These are phyloP conservation scores for Anomalospiza imberbis DNA, from an alignment of 2,797 vertebrate species.

Conservation along the genomic window DNA sequence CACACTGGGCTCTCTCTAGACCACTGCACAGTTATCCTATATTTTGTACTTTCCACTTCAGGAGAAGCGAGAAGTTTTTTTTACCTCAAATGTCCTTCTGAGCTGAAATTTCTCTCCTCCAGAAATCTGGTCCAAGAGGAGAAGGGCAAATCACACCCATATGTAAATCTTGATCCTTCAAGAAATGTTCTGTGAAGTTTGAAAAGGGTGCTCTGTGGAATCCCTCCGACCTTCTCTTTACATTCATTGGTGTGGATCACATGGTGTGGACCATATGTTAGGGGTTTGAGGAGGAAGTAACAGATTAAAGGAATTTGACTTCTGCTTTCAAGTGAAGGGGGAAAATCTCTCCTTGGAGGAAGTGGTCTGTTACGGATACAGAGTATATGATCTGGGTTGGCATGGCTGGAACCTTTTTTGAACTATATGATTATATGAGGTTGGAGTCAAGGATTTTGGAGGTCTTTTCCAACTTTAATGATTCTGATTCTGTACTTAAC, in stretches of 20 bases:
- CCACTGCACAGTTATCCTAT: not conserved
- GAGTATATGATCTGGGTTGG: not conserved
- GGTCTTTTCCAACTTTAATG: not conserved
- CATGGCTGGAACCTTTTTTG: not conserved
- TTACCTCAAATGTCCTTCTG: not conserved
- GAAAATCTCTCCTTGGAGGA: not conserved
- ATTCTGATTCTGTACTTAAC: not conserved
- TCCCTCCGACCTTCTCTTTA: not conserved
- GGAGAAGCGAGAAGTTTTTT: not conserved
- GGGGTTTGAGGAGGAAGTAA: not conserved
- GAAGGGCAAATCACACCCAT: not conserved
- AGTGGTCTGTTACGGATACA: not conserved
- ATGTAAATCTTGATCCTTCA: not conserved
- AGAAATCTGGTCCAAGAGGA: not conserved
- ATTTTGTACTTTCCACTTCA: not conserved
- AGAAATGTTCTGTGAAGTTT: not conserved
- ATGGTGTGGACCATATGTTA: not conserved
- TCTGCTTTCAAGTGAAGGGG: not conserved
- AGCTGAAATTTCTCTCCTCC: not conserved
- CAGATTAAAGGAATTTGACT: not conserved
- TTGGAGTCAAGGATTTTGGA: fast-evolving
- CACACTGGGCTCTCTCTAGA: not conserved
- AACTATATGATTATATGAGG: not conserved
- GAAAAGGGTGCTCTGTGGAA: not conserved
- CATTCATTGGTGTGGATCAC: not conserved